Conservation (phyloP, 2,888 invertebrate species). For the Hirtodrosophila trivittata region DNA sequence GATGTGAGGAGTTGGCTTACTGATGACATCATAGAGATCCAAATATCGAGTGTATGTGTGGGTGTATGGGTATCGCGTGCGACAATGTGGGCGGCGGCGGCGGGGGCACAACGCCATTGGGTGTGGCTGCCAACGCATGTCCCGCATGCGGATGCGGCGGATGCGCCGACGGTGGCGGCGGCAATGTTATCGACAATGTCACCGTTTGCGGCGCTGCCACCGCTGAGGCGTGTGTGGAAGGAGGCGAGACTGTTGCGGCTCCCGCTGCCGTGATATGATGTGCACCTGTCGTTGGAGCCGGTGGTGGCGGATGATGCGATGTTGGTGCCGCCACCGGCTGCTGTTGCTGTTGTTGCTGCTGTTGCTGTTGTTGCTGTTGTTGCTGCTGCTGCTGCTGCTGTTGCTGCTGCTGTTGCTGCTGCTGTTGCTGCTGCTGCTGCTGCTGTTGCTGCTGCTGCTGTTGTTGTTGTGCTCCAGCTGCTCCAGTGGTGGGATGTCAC, state of each 20-base stretch:
- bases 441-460: slow-evolving; percentile 60
- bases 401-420: slow-evolving; percentile 42
- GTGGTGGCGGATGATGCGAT: slow-evolving; percentile 50
- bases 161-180: slow-evolving; percentile 75
- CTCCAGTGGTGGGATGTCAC: slow-evolving; percentile 84
- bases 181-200: slow-evolving; percentile 82
- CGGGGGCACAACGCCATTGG: slow-evolving; percentile 67
- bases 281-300: slow-evolving; percentile 58
- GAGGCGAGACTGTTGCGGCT: slow-evolving; percentile 54
- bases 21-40: slow-evolving; percentile 84
- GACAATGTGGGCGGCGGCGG: slow-evolving; percentile 80
- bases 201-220: slow-evolving; percentile 82
- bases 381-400: slow-evolving; percentile 56
- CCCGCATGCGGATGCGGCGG: slow-evolving; percentile 72
- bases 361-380: slow-evolving; percentile 41
- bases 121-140: slow-evolving; percentile 67
- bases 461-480: slow-evolving; percentile 68
- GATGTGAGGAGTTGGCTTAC: slow-evolving; percentile 58
- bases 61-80: slow-evolving; percentile 83
- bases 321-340: slow-evolving; percentile 43
- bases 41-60: slow-evolving; percentile 84
- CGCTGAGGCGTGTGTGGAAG: slow-evolving; percentile 64
- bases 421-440: slow-evolving; percentile 57
- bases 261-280: slow-evolving; percentile 63
- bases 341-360: slow-evolving; percentile 52